A percentile compares a stretch with the other conserved stretches of the same genome.
Evolutionary conservation across 35 echinoderm and acorn worm genomes (phyloP).

Genomic region (Eucidaris tribuloides): DNA sequence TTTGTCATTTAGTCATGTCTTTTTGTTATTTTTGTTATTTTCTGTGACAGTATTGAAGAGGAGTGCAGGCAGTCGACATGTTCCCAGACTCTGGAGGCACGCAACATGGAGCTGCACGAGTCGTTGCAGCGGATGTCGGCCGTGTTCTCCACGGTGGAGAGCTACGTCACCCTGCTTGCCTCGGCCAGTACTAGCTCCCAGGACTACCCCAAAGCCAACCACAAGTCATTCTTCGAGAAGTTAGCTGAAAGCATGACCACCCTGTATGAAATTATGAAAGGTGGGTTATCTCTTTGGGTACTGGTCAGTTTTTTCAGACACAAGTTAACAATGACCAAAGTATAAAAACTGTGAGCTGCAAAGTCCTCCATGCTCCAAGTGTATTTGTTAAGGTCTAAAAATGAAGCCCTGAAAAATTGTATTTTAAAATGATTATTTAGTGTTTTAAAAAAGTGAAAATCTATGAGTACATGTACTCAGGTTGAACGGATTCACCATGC

Average conservation of each 20-base stretch:
- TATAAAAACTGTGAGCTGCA: no score
- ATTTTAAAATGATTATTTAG: no score
- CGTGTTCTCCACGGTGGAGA: slow-evolving; percentile 71
- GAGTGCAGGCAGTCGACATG: slow-evolving; percentile 90
- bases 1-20: not conserved
- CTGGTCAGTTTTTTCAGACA: no score
- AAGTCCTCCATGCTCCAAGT: no score
- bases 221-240: slow-evolving; percentile 76
- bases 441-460: no score
- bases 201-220: slow-evolving; percentile 74
- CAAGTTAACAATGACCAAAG: no score
- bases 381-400: no score
- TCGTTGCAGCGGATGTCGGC: slow-evolving; percentile 74
- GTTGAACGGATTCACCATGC: no score
- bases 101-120: slow-evolving; percentile 96
- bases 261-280: slow-evolving; percentile 80
- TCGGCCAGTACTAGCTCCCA: slow-evolving; percentile 80
- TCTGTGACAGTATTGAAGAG: slow-evolving; percentile 86
- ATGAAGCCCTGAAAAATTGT: no score
- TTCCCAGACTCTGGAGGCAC: slow-evolving; percentile 83
- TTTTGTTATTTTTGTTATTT: not conserved
- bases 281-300: slow-evolving; percentile 26
- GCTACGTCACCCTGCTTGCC: slow-evolving; percentile 74
- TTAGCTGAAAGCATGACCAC: slow-evolving; percentile 59
- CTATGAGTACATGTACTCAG: no score